Conservation (phyloP, 1,140 invertebrate species). For the Bradysia coprophila region DNA sequence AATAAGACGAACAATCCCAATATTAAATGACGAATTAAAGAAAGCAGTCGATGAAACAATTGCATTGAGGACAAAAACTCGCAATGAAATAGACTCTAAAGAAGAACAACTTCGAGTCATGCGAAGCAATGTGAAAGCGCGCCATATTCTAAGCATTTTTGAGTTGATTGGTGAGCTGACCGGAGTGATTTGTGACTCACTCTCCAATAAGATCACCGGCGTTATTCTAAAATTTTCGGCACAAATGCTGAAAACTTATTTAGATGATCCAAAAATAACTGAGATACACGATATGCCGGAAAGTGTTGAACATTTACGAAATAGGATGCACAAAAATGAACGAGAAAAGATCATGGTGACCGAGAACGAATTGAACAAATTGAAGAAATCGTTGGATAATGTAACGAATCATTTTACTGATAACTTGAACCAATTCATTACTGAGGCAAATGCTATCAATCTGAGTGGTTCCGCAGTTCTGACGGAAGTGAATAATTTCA, state of each 20-base stretch:
- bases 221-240: neutral
- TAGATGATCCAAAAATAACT: too few relatives aligned
- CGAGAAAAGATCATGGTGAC: neutral
- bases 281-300: neutral
- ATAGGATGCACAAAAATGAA: neutral
- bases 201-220: neutral
- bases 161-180: too few relatives aligned
- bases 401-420: neutral
- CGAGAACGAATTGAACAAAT: neutral
- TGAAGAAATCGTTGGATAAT: neutral
- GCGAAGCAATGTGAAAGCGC: neutral
- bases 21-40: neutral
- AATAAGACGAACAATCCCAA: neutral
- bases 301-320: neutral
- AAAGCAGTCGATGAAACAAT: neutral
- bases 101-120: neutral
- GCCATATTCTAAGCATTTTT: neutral
- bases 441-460: neutral
- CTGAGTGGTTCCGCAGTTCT: neutral
- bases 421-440: neutral
- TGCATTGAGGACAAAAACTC: neutral
- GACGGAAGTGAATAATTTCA: neutral
- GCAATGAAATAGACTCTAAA: neutral
- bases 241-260: neutral
- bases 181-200: too few relatives aligned